These are phyloP conservation scores for Drosophila neonasuta DNA, from an alignment of 2,888 invertebrate species.

Conservation along the genomic window DNA sequence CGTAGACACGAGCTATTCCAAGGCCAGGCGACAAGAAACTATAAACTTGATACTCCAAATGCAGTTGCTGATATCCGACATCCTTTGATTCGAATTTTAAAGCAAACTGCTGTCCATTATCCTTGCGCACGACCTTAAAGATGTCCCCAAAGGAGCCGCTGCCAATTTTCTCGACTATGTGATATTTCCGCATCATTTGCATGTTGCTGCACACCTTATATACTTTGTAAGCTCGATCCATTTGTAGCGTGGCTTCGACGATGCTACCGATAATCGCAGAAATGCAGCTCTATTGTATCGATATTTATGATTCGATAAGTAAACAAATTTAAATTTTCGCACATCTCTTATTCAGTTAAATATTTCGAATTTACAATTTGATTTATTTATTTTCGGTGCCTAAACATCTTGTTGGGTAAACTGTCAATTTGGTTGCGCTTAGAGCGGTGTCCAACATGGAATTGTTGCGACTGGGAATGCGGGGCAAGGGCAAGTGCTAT, in stretches of 20 bases:
- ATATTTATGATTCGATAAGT: no score
- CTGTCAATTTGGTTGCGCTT: background rate
- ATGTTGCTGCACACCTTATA: background rate
- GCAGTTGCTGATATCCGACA: accelerated
- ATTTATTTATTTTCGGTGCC: background rate
- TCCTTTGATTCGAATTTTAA: constrained; percentile 32
- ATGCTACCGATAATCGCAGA: background rate
- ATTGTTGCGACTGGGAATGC: background rate
- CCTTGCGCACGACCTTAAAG: constrained; percentile 15
- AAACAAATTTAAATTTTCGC: no score
- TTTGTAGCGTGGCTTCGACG: background rate
- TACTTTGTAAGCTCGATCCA: background rate
- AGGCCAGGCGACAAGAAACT: accelerated
- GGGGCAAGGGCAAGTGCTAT: background rate
- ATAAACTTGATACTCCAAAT: constrained; percentile 31
- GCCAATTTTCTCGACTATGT: constrained; percentile 17
- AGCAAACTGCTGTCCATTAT: constrained; percentile 26
- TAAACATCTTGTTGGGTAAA: background rate
- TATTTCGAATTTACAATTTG: background rate
- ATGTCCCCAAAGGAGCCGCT: constrained; percentile 47
- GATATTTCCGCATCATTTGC: constrained; percentile 4
- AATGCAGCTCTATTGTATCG: no score
- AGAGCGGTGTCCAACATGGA: constrained; percentile 20
- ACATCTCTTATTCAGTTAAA: no score
- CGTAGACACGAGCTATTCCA: constrained; percentile 36